phyloP scores from a whole-genome alignment of 2,888 invertebrate species.

The Scaptomyza reducta region DNA sequence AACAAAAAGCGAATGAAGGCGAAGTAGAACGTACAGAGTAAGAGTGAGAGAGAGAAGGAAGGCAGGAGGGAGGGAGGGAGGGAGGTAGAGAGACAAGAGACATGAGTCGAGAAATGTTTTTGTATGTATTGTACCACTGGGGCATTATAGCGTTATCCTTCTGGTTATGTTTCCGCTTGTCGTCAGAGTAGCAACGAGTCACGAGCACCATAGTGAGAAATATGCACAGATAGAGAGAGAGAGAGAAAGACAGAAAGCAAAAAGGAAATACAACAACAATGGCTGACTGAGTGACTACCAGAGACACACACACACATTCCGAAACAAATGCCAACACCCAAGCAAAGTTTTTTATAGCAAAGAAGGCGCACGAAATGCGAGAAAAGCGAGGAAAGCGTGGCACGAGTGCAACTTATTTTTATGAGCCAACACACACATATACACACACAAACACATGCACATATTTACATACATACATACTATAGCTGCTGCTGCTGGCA shows the following conservation, averaged over 20 bases:
- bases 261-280: conserved; percentile 66
- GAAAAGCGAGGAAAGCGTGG: conserved; percentile 67
- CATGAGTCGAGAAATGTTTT: conserved; percentile 69
- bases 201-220: conserved; percentile 2
- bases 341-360: conserved; percentile 69
- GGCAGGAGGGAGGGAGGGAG: background rate
- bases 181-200: conserved; percentile 57
- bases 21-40: conserved; percentile 11
- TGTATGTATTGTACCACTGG: conserved; percentile 80
- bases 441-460: conserved; percentile 32
- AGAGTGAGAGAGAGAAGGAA: background rate
- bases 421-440: conserved; percentile 65
- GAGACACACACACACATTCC: conserved; percentile 52
- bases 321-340: conserved; percentile 68
- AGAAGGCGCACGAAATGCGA: conserved; percentile 41
- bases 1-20: conserved; percentile 40
- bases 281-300: conserved; percentile 79
- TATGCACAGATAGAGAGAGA: conserved; percentile 2
- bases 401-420: conserved; percentile 81
- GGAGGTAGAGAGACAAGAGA: conserved; percentile 22
- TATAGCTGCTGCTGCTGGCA: conserved; percentile 62
- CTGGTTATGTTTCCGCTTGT: conserved; percentile 84
- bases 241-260: background rate
- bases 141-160: conserved; percentile 84
- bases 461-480: conserved; percentile 21